These are phyloP conservation scores for Aphrocallistes beatrix DNA, from an alignment of 37 sponge, comb jelly and placozoan genomes.

Conservation along the genomic window DNA sequence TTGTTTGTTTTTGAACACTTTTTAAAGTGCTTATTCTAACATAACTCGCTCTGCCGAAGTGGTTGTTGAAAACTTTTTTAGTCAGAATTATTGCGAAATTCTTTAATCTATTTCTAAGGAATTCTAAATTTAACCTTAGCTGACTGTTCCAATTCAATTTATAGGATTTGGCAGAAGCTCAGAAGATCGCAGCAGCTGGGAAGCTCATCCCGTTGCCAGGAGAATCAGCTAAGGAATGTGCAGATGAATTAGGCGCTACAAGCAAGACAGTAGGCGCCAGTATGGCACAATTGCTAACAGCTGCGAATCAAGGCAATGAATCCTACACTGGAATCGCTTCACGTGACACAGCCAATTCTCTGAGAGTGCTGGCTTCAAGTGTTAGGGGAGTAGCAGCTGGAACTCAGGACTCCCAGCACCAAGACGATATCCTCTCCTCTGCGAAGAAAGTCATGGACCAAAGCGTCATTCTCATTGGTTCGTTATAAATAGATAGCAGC, in stretches of 20 bases:
- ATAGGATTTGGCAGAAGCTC: constrained; percentile 30
- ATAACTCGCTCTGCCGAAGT: constrained; percentile 22
- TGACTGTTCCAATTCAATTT: neutral
- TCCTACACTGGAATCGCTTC: constrained; percentile 97
- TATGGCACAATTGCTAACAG: constrained; percentile 96
- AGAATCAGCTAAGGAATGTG: constrained; percentile 49
- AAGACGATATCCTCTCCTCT: constrained; percentile 66
- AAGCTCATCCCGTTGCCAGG: constrained; percentile 48
- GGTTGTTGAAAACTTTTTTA: no score
- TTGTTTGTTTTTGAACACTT: neutral
- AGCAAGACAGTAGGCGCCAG: constrained; percentile 87
- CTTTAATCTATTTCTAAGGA: no score
- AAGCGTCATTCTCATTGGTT: constrained; percentile 42
- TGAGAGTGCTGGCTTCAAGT: constrained; percentile 50
- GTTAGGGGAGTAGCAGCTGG: constrained; percentile 91
- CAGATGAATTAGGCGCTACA: constrained; percentile 82
- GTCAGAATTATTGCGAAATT: no score
- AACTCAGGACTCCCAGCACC: constrained; percentile 49
- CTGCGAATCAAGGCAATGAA: constrained; percentile 94
- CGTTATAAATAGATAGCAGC: no score
- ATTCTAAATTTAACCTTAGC: constrained; percentile 26
- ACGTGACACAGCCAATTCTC: constrained; percentile 84
- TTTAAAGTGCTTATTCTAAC: constrained; percentile 20
- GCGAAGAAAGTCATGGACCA: constrained; percentile 79
- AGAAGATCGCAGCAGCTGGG: constrained; percentile 31